Conservation (phyloP, 1,140 invertebrate species). For the Goniozus legneri region DNA sequence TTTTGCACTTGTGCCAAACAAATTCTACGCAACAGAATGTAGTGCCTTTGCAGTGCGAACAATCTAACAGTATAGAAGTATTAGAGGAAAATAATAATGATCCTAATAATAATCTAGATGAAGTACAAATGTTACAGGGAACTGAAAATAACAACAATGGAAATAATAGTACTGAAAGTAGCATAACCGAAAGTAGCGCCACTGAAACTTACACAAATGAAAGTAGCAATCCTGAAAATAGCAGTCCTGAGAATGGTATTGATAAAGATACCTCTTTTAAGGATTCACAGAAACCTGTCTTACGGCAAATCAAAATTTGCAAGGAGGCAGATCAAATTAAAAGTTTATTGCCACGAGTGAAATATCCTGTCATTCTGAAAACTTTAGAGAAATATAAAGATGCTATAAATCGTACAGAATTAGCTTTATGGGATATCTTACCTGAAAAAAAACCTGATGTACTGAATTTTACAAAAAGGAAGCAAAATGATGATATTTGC, state of each 20-base stretch:
- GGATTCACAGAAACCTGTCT: neutral
- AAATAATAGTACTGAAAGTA: neutral
- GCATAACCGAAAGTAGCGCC: neutral
- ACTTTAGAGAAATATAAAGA: constrained; percentile 10
- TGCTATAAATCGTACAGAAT: constrained; percentile 17
- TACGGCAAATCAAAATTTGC: constrained; percentile 11
- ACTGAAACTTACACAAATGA: neutral
- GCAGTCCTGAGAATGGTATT: no score
- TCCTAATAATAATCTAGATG: constrained; percentile 28
- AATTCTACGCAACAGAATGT: no score
- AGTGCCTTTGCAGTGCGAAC: no score
- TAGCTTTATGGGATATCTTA: constrained; percentile 27
- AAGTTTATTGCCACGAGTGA: constrained; percentile 16
- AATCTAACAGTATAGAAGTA: constrained; percentile 15
- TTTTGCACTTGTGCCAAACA: no score
- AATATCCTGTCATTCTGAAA: constrained; percentile 6
- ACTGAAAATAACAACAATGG: neutral
- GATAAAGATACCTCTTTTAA: constrained; percentile 8
- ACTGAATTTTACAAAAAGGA: neutral
- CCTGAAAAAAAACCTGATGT: neutral
- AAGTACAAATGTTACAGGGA: neutral
- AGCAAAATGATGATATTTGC: no score
- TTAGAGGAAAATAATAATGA: constrained; percentile 32
- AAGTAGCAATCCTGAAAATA: neutral
- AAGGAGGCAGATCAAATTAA: constrained; percentile 19